These are phyloP conservation scores for Drosophila neocordata DNA, from an alignment of 1,140 invertebrate genomes.

Conservation along the genomic window DNA sequence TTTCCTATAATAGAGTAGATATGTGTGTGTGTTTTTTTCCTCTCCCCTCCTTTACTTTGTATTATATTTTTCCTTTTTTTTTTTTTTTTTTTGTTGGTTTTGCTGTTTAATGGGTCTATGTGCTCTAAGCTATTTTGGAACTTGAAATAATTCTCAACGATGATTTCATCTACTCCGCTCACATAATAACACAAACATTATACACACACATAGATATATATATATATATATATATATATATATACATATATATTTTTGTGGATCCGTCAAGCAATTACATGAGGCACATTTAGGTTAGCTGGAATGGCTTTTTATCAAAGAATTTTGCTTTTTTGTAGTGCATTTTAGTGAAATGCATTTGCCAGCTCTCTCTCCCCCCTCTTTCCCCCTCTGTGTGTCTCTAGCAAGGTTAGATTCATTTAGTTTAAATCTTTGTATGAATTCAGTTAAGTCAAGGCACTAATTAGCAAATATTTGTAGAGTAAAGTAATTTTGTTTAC, in stretches of 20 bases:
- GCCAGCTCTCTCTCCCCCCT: not conserved
- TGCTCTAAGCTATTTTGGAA: constrained; percentile 45
- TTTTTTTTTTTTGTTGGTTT: no score
- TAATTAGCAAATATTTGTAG: constrained; percentile 70
- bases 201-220: constrained; percentile 18
- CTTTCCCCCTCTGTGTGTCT: no score
- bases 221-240: constrained; percentile 2
- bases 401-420: constrained; percentile 70
- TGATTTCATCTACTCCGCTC: constrained; percentile 74
- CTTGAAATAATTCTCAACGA: constrained; percentile 72
- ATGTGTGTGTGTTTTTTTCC: constrained; percentile 35
- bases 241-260: constrained; percentile 16
- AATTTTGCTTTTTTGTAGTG: constrained; percentile 21
- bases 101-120: not conserved
- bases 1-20: constrained; percentile 43
- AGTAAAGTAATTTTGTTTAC: constrained; percentile 41
- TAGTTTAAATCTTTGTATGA: constrained; percentile 35
- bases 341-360: constrained; percentile 41
- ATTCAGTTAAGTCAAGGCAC: constrained; percentile 41
- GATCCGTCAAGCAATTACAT: constrained; percentile 45
- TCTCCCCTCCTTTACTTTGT: not conserved
- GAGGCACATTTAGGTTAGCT: constrained; percentile 18
- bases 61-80: no score
- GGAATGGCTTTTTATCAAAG: constrained; percentile 5
- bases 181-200: constrained; percentile 4